Base-by-base conservation (phyloP, 2,797 vertebrate species). In the Crossoptilon crossoptilon region DNA sequence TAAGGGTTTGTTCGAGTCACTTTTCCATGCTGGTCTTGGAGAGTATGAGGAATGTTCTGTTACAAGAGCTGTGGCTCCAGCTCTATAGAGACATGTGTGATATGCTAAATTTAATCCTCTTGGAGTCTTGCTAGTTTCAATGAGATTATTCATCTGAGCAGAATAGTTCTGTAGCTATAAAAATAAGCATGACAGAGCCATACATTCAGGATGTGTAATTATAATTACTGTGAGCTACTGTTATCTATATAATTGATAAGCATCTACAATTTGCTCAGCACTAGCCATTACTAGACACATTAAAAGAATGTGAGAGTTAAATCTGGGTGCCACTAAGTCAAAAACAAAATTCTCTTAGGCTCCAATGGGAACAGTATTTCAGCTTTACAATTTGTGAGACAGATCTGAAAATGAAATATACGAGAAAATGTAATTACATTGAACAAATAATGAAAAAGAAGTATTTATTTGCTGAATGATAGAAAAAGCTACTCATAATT, bases 31-130 rank as follows among this genome's bases (percentile, higher is more conserved):
- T 85, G 27, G n/a, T 94, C 48, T 43, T 87, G 49, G 46, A 9
- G 81, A 94, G 51, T 13, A 78, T 77, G 79, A 92, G 39, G 66
- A 95, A 78, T 6, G 12, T 89, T 83, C 78, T 91, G 39, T 80
- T 91, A 76, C 41, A 75, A 16, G 86, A 53, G 48, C 56, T 70
- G 67, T 73, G 71, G n/a, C 76, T 94, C 70, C 63, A 88, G 55
- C 33, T 84, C 46, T 86, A 72, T 9, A 81, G n/a, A 91, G 68
- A 31, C 44, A 41, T 48, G 22, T 85, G 53, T 37, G 66, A 87
- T 83, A 85, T 81, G 72, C 67, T 93, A 93, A 89, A 92, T 91
- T 91, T 87, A 93, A 91, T 72, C 41, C 76, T 9, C 67, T 87
- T 55, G 16, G 62, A 91, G 39, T 35, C 77, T 71, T 9, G 0